A percentile compares a stretch with the other conserved stretches of the same genome.
These are phyloP conservation scores for Anastrepha obliqua DNA, from an alignment of 1,140 invertebrate species.

Conservation along the genomic window DNA sequence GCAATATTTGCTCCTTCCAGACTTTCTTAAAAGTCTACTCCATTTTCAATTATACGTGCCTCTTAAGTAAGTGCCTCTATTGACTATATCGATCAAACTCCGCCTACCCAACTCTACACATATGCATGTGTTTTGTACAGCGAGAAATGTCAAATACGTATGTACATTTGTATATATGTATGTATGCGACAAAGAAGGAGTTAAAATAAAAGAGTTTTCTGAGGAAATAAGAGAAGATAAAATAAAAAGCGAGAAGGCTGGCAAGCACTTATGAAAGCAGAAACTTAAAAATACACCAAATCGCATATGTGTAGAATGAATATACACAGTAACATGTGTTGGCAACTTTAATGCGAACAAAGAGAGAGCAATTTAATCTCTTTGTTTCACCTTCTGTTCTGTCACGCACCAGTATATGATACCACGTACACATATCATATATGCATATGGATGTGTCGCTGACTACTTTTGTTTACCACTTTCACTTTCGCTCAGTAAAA, in stretches of 20 bases:
- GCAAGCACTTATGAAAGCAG: slow-evolving; percentile 1
- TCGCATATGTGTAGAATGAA: too few species aligned
- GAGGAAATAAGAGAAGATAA: neutral
- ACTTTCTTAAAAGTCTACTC: neutral
- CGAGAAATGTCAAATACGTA: neutral
- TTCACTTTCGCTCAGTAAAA: slow-evolving; percentile 1
- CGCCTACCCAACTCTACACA: neutral
- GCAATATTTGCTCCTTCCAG: neutral
- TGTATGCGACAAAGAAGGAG: slow-evolving; percentile 61
- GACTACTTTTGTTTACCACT: neutral
- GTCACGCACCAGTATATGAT: neutral
- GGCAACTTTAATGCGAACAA: too few species aligned
- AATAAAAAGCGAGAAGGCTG: slow-evolving; percentile 53
- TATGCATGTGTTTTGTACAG: neutral
- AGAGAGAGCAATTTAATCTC: too few species aligned
- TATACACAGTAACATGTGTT: too few species aligned
- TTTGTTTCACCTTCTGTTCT: too few species aligned
- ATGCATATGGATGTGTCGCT: neutral
- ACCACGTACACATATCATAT: neutral
- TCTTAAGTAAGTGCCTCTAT: neutral
- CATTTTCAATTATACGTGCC: neutral
- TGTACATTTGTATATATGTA: neutral
- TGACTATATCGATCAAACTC: slow-evolving; percentile 33
- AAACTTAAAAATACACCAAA: neutral
- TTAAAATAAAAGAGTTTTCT: slow-evolving; percentile 61